Evolutionary conservation across 2,797 vertebrate species (phyloP), one percentile per base, ranked within the genome.

Genomic region (Cryptoprocta ferox): DNA sequence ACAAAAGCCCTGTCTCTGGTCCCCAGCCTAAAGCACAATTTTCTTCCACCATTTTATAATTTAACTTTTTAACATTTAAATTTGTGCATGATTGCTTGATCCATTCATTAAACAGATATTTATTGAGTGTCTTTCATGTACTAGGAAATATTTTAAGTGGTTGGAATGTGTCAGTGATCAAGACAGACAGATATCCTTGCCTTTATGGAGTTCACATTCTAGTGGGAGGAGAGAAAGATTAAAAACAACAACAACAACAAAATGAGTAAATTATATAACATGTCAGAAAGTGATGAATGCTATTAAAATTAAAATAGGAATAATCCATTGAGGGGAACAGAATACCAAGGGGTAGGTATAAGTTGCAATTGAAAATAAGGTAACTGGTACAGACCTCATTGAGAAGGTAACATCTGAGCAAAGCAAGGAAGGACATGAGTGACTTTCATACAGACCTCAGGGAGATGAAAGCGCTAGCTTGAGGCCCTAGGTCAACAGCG

Each of bases 291-390:
- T 35, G 32, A 78, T 81, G 59, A 48, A 14, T 53, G 45, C 15
- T 82, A 42, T 78, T 87, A 82, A 85, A 90, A 86, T 93, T 82
- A 86, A 90, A 32, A 37, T 59, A 84, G 42, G 81, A 48, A 50
- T 76, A 90, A 5, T 59, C 26, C 2, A 19, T 81, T 48, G 82
- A 93, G 42, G 9, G 50, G 18, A 90, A 28, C 71, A 35, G 50
- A 78, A 71, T 39, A 45, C 16, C 14, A 53, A 53, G 35, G 68
- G 14, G n/a, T 15, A 6, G 18, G 35, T 85, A 86, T 61, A 68
- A 28, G 56, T 7, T 76, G 7, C 24, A 75, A 61, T 70, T 95
- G 61, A 82, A 76, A 81, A 81, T 59, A 68, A 42, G 50, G 48
- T 53, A 19, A 90, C 28, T 5, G 1, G 3, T 65, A 9, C 50